Base-by-base conservation (phyloP, 2,797 vertebrate genomes). In the Zenarchopterus dispar region DNA sequence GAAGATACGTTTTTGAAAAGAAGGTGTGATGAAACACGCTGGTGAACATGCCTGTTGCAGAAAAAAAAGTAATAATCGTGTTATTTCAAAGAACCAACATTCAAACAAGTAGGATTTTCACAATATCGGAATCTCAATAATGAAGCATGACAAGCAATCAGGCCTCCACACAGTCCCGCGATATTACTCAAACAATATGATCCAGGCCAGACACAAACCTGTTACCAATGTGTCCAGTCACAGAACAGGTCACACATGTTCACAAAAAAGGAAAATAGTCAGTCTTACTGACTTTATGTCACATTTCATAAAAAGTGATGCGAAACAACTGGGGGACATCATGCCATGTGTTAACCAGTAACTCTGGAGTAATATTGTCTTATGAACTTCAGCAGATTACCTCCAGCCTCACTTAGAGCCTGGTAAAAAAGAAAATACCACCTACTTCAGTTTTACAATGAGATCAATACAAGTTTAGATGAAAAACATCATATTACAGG, bases 371-470 rank as follows among this genome's bases (percentile, higher is more conserved):
- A 63, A 75, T 65, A 67, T 62, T 73, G 54, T 52, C 48, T 48
- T 56, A 21, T 79, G 69, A 74, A 65, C 68, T 85, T 77, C 57
- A 73, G 11, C 19, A 18, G 8, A 42, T 55, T 19, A 22, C 51
- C 59, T 76, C 46, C 62, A 73, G 61, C 64, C 68, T 36, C 36
- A 39, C 13, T 39, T 8, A 28, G 28, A 3, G 11, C 16, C 36
- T 15, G 15, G 13, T 39, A 13, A 39, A 39, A 15, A 15, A 39
- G 11, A 39, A 39, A 39, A 15, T 15, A 39, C 36, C 3, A 1
- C 15, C 13, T 8, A 13, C 13, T 13, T 39, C 13, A 39, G 13
- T 1, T 39, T 13, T 39, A 15, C 2, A 10, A 36, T 39, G 36
- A 15, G 11, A 13, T 39, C 4, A 39, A 39, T 15, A 16, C 13